phyloP scores from a whole-genome alignment of 2,113 vertebrate species.

The Sebastes fasciatus region DNA sequence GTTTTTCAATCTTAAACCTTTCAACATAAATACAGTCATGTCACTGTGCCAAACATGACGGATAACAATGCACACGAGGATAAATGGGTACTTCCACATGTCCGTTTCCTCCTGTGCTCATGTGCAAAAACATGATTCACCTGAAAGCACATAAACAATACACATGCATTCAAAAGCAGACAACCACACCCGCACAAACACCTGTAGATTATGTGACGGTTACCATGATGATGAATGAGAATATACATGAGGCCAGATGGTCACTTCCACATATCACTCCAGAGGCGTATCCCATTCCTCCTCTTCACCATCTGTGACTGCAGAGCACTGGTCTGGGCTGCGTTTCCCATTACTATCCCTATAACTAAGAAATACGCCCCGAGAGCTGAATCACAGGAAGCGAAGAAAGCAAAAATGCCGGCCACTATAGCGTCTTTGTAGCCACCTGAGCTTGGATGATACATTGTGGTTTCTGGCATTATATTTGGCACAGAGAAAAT shows the following conservation, averaged over 20 bases:
- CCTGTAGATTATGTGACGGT: constrained; percentile 59
- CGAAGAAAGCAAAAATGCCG: constrained; percentile 29
- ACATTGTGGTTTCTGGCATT: neutral
- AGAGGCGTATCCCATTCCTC: constrained; percentile 65
- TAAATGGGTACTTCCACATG: constrained; percentile 13
- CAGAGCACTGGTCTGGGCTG: constrained; percentile 31
- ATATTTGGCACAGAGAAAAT: constrained; percentile 13
- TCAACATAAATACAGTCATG: constrained; percentile 44
- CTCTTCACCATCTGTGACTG: constrained; percentile 71
- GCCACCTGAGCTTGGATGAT: constrained; percentile 2
- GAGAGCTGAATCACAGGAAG: constrained; percentile 47
- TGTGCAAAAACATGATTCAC: constrained; percentile 12
- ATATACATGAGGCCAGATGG: constrained; percentile 68
- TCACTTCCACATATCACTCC: constrained; percentile 70
- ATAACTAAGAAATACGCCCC: constrained; percentile 48
- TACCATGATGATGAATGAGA: constrained; percentile 70
- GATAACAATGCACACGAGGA: constrained; percentile 27
- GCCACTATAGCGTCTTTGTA: constrained; percentile 9
- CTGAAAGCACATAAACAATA: constrained; percentile 3
- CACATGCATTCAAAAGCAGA: neutral
- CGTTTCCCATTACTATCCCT: constrained; percentile 67
- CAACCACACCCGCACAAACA: constrained; percentile 41
- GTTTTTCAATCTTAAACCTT: constrained; percentile 30
- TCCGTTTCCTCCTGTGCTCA: neutral
- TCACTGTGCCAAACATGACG: constrained; percentile 26